Conservation (phyloP, 2,113 vertebrate species). For the Enhydra lutris region DNA sequence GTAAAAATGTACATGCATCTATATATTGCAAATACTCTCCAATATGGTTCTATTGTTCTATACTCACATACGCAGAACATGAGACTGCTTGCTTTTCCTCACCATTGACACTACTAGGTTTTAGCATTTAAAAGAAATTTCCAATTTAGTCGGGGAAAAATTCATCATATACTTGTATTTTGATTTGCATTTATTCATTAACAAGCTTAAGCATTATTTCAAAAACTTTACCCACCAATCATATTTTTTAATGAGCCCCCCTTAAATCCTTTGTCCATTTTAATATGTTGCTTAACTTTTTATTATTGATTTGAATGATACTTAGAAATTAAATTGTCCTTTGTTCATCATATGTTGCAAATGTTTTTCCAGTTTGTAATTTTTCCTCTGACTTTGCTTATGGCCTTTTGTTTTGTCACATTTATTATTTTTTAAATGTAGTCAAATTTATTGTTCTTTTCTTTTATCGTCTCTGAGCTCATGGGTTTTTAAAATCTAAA, state of each 20-base stretch:
- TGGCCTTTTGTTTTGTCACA: conserved; percentile 37
- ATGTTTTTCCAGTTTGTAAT: conserved; percentile 31
- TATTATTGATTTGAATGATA: conserved; percentile 12
- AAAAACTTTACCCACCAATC: conserved; percentile 1
- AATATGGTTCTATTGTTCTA: not conserved
- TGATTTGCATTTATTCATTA: not conserved
- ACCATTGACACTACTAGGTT: not conserved
- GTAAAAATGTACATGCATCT: not conserved
- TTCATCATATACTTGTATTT: not conserved
- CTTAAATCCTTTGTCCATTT: conserved; percentile 6
- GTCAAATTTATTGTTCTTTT: conserved; percentile 5
- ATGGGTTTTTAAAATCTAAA: not conserved
- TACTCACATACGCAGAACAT: no score
- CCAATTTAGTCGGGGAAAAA: not conserved
- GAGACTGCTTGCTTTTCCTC: not conserved
- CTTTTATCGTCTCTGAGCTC: conserved; percentile 28
- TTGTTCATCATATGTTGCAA: conserved; percentile 11
- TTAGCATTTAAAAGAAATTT: not conserved
- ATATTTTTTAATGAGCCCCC: not conserved
- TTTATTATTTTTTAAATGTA: not conserved
- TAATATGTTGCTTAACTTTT: conserved; percentile 48
- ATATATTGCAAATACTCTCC: not conserved
- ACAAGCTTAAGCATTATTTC: not conserved
- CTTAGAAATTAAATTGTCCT: conserved; percentile 28
- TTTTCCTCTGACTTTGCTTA: not conserved